These are phyloP conservation scores for Ormyrus thymus DNA, from an alignment of 2,888 invertebrate species.

Conservation along the genomic window DNA sequence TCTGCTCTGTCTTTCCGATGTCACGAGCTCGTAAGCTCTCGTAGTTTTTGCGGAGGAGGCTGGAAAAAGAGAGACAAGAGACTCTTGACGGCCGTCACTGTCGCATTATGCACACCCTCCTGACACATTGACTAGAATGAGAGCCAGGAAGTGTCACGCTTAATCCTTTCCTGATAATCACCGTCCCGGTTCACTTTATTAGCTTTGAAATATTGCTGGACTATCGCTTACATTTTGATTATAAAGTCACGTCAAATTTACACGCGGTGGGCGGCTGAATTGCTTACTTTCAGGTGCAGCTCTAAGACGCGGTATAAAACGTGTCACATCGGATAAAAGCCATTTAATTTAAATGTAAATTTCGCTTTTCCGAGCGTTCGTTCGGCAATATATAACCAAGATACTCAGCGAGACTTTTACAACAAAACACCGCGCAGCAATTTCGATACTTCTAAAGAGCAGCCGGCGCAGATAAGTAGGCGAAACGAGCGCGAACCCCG, in stretches of 20 bases:
- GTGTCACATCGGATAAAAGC: no score
- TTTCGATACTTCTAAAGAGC: neutral
- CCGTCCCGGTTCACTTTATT: neutral
- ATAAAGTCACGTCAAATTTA: no score
- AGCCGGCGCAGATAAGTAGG: conserved; percentile 60
- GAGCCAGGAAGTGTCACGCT: conserved; percentile 12
- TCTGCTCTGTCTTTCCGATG: conserved; percentile 34
- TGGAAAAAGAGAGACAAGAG: conserved; percentile 13
- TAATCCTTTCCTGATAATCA: neutral
- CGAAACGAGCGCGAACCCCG: conserved; percentile 59
- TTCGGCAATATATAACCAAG: neutral
- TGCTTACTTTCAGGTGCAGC: no score
- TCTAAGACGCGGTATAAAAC: no score
- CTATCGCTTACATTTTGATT: no score
- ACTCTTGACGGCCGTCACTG: conserved; percentile 42
- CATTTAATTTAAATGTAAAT: no score
- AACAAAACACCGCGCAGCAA: neutral
- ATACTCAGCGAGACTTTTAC: neutral
- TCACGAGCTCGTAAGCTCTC: conserved; percentile 33
- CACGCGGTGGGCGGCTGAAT: no score
- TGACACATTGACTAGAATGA: conserved; percentile 31
- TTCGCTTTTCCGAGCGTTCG: neutral
- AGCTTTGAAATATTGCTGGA: no score
- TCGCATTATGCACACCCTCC: conserved; percentile 44
- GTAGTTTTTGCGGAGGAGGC: conserved; percentile 10